These are phyloP conservation scores for Chlorodrepanis virens DNA, from an alignment of 2,113 vertebrate genomes.

Conservation along the genomic window DNA sequence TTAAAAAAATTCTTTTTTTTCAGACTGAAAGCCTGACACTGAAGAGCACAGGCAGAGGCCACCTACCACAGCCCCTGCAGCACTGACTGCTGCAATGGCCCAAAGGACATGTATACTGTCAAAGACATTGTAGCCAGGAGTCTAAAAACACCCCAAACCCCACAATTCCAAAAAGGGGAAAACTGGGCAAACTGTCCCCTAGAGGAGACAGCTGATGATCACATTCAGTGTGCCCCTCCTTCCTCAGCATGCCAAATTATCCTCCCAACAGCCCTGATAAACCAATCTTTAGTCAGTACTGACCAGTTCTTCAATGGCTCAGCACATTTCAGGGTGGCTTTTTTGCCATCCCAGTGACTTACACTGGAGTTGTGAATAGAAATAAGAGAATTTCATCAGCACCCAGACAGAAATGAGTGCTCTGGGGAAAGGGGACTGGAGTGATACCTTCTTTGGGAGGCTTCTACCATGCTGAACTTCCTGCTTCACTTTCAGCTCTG, in stretches of 20 bases:
- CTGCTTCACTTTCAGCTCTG: not conserved
- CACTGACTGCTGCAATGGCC: not conserved
- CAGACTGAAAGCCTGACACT: not conserved
- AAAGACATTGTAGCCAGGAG: not conserved
- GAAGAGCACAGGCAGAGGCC: not conserved
- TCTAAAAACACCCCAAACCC: not conserved
- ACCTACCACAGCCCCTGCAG: not conserved
- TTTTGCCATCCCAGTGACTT: not conserved
- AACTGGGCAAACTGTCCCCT: not conserved
- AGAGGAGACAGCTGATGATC: not conserved
- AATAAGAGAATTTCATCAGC: not conserved
- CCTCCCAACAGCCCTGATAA: not conserved
- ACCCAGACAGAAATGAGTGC: not conserved
- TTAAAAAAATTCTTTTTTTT: not conserved
- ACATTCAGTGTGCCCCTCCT: rapidly evolving
- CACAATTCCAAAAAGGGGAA: not conserved
- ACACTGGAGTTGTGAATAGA: not conserved
- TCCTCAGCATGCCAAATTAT: not conserved
- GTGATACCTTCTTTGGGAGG: not conserved
- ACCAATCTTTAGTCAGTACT: not conserved
- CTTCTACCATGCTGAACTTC: not conserved
- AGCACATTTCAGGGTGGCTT: rapidly evolving
- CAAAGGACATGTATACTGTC: rapidly evolving
- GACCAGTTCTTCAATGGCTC: not conserved
- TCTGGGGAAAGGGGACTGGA: not conserved